Evolutionary conservation across 2,888 invertebrate genomes (phyloP).

Genomic region (Julus scandinavius): DNA sequence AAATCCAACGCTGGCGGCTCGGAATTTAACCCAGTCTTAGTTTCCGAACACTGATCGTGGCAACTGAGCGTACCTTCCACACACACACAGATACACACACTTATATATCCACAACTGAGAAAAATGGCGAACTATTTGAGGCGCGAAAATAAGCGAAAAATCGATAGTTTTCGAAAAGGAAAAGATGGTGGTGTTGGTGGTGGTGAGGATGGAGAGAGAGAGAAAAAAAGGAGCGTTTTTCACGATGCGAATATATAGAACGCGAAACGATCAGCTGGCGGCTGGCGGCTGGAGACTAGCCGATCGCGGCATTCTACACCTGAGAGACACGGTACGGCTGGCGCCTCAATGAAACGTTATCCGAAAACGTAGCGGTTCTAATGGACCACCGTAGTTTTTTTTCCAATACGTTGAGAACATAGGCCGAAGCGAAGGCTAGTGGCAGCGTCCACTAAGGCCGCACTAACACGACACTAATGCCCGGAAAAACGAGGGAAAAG

Average conservation of each 20-base stretch:
- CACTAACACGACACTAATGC: not conserved
- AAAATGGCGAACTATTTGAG: not conserved
- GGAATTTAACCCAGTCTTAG: slow-evolving; percentile 5
- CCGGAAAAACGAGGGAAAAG: not conserved
- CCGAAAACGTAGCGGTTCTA: not conserved
- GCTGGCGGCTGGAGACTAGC: not conserved
- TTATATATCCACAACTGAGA: not conserved
- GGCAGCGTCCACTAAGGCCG: not conserved
- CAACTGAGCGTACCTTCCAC: too few relatives aligned
- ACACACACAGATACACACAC: not conserved
- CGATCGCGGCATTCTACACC: not conserved
- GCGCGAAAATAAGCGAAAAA: not conserved
- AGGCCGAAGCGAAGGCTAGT: too few relatives aligned
- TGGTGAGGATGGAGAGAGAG: not conserved
- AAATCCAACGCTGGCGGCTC: not conserved
- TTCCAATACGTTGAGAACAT: too few relatives aligned
- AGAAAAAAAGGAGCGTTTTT: not conserved
- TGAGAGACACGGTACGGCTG: slow-evolving; percentile 1
- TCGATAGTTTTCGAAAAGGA: not conserved
- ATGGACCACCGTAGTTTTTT: not conserved
- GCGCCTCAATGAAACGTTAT: slow-evolving; percentile 12
- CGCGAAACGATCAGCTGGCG: not conserved
- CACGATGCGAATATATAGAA: not conserved
- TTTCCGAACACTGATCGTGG: not conserved
- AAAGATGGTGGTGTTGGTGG: not conserved